Base-by-base conservation (phyloP, 2,113 vertebrate species). In the Ochotona princeps region DNA sequence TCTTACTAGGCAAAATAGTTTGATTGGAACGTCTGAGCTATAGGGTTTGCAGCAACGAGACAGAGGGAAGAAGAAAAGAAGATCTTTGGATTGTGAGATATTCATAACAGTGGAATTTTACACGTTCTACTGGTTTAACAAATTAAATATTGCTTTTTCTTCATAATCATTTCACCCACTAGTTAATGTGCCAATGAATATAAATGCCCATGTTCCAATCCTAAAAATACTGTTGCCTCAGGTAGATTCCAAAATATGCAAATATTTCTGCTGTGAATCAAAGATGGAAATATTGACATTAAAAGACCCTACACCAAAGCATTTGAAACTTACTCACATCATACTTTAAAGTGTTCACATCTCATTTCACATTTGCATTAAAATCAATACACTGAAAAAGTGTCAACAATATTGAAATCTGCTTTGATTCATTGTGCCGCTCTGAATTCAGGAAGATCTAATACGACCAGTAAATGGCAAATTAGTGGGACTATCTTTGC, bases 381-480 rank as follows among this genome's bases (percentile, higher is more conserved):
- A n/a, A 60, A 74, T 80, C 32, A 75, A 49, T 49, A 70, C 4
- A 81, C 78, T 38, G 28, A 73, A 86, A 91, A 89, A 28, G 20
- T 65, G 8, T 49, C 35, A 35, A 44, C 12, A 73, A 72, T 65
- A 79, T 5, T 73, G 26, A 81, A 84, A 84, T 73, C 5, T 12
- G 32, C 32, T 76, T 74, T 66, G 69, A 66, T 85, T 30, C 28
- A 67, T 25, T 44, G 18, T 28, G 28, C 1, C 61, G 35, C 38
- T 75, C 66, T 72, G 47, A 35, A 70, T 85, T 92, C 75, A 35
- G 49, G 78, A 95, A 91, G 66, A 47, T n/a, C 17, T 49, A 44
- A 44, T 93, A 86, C 85, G 44, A 38, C 54, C 30, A 78, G 20
- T 66, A 93, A 90, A 60, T 47, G 66, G 70, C 8, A 92, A 92